phyloP scores from a whole-genome alignment of 2,797 vertebrate species.

The Erpetoichthys calabaricus region DNA sequence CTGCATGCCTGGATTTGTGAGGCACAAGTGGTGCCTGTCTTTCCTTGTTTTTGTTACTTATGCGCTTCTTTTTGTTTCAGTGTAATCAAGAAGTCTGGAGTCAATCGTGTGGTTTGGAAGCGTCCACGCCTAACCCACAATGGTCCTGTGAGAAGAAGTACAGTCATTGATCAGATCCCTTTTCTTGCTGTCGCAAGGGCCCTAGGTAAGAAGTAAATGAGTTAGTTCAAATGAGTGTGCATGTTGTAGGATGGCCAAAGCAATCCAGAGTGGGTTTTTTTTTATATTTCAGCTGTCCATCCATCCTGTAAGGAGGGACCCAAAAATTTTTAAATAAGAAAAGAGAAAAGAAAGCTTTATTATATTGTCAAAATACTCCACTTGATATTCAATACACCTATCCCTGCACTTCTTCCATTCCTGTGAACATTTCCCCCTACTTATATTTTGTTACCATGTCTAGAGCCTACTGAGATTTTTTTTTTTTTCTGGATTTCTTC shows the following conservation, averaged over 20 bases:
- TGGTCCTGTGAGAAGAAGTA: slow-evolving; percentile 85
- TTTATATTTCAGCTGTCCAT: too few species aligned
- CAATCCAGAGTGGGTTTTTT: background rate
- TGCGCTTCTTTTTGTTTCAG: slow-evolving; percentile 33
- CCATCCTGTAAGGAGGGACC: too few species aligned
- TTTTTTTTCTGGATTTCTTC: slow-evolving; percentile 11
- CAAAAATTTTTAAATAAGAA: too few species aligned
- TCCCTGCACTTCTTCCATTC: too few species aligned
- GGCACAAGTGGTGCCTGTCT: background rate
- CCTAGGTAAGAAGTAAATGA: slow-evolving; percentile 59
- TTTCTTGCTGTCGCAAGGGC: slow-evolving; percentile 90
- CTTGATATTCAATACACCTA: too few species aligned
- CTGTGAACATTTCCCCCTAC: too few species aligned
- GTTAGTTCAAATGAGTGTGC: rapidly evolving
- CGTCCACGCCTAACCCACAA: slow-evolving; percentile 82
- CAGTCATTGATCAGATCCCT: slow-evolving; percentile 89
- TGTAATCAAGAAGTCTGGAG: slow-evolving; percentile 93
- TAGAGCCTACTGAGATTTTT: background rate
- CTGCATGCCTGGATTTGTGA: too few species aligned
- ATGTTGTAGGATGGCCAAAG: too few species aligned
- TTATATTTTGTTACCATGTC: too few species aligned
- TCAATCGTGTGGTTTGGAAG: slow-evolving; percentile 95
- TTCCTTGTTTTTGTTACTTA: background rate
- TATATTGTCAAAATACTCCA: too few species aligned
- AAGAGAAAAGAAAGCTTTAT: too few species aligned